phyloP scores from a whole-genome alignment of 1,140 invertebrate genomes.

The Goniozus legneri region DNA sequence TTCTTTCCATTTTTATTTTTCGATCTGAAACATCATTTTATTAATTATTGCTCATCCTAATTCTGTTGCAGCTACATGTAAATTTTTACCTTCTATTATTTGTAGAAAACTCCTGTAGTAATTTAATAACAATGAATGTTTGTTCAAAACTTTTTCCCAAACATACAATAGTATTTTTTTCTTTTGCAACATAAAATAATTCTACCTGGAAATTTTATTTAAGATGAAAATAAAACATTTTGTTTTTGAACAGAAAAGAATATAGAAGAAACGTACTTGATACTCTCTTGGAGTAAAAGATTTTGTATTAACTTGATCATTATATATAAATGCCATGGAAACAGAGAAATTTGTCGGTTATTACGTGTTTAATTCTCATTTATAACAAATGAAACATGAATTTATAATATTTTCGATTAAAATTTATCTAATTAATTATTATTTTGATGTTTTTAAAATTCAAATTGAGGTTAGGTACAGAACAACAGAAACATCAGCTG shows the following conservation, averaged over 20 bases:
- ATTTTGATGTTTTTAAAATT: neutral
- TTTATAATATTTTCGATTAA: neutral
- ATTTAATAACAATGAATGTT: slow-evolving; percentile 83
- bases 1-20: slow-evolving; percentile 41
- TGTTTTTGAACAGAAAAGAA: slow-evolving; percentile 1
- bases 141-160: slow-evolving; percentile 79
- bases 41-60: slow-evolving; percentile 8
- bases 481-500: no score
- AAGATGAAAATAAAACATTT: neutral
- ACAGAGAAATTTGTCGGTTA: slow-evolving; percentile 13
- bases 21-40: slow-evolving; percentile 39
- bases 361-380: neutral
- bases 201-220: slow-evolving; percentile 60
- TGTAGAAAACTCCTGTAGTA: slow-evolving; percentile 73
- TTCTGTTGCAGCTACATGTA: slow-evolving; percentile 13
- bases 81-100: slow-evolving; percentile 51
- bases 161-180: slow-evolving; percentile 81
- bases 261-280: slow-evolving; percentile 53
- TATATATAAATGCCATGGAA: slow-evolving; percentile 60
- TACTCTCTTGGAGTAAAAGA: slow-evolving; percentile 74
- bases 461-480: neutral
- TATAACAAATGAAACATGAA: neutral
- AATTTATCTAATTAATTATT: neutral
- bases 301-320: slow-evolving; percentile 65
- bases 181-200: slow-evolving; percentile 73